phyloP scores from a whole-genome alignment of 2,888 invertebrate genomes.

The Craniophora ligustri region DNA sequence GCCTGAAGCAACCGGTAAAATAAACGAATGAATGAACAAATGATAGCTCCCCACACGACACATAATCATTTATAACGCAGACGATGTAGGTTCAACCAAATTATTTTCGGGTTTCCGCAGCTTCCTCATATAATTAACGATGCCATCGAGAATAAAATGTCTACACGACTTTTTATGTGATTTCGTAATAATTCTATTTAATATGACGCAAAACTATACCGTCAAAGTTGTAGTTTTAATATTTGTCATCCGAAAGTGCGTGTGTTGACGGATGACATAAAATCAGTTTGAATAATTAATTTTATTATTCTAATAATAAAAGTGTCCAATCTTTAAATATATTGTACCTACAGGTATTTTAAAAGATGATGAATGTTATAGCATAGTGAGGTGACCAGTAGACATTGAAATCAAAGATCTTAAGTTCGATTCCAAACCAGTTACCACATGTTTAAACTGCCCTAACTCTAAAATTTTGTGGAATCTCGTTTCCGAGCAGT shows the following conservation, averaged over 20 bases:
- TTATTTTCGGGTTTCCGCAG: conserved; percentile 4
- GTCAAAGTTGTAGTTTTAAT: conserved; percentile 33
- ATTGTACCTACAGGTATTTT: too few relatives aligned
- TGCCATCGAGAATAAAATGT: conserved; percentile 18
- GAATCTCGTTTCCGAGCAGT: too few relatives aligned
- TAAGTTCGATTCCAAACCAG: too few relatives aligned
- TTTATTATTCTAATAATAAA: too few relatives aligned
- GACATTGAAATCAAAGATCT: too few relatives aligned
- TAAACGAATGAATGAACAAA: background rate
- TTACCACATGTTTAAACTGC: too few relatives aligned
- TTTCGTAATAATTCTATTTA: conserved; percentile 21
- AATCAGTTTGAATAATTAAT: too few relatives aligned
- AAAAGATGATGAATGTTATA: too few relatives aligned
- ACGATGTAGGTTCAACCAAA: background rate
- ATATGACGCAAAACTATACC: conserved; percentile 26
- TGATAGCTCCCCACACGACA: background rate
- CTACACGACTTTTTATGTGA: conserved; percentile 13
- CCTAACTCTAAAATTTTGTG: too few relatives aligned
- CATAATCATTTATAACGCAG: background rate
- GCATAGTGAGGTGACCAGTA: too few relatives aligned
- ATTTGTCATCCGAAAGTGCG: background rate
- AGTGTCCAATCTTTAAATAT: too few relatives aligned
- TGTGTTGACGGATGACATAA: conserved; percentile 7
- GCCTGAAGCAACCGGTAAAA: background rate
- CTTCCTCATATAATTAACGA: conserved; percentile 17